Base-by-base conservation (phyloP, 2,888 invertebrate species). In the Lepidochrysops patricia region DNA sequence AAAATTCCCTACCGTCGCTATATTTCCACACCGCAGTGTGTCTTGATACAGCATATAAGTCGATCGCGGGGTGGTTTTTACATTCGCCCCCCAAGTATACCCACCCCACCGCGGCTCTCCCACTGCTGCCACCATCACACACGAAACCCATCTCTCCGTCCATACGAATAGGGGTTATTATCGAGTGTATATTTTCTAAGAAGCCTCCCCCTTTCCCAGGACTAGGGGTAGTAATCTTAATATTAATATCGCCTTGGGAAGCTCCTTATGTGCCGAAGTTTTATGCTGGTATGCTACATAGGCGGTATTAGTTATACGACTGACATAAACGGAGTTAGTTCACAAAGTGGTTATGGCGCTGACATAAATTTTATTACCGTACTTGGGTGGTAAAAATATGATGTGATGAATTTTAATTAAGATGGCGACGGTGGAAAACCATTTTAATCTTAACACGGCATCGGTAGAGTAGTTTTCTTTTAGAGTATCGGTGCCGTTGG, bases 21-120 rank as follows among this genome's bases (percentile, higher is more conserved):
- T 71, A 19, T 65, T 62, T 26, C 35, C 61, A 65, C 64, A 62
- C 34, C 73, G 71, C 62, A 61, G 70, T 23, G 69, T 79, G 85
- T 87, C 87, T 88, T 88, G 84, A 86, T 85, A 87, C 85, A 86
- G 80, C 85, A 84, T 84, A 88, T 86, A 88, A 88, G 88, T 88
- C 87, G 88, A 88, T 88, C 85, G 85, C 83, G 84, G 72, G 88
- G 89, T 85, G 86, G 85, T 85, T 85, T 84, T 88, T 87, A 82
- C 88, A 86, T 83, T 87, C 82, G 69, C 84, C 81, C 88, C 82
- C 72, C 82, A 84, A 82, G 87, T 78, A 74, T 73, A 82, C 83
- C 72, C 84, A 80, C 50, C 50, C 58, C 50, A 50, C 25, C 13
- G 50, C 58, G 34, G 15, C 6, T 25, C 58, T 58, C 50, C 58